phyloP scores from a whole-genome alignment of 1,140 invertebrate species.

The Watersipora subatra region DNA sequence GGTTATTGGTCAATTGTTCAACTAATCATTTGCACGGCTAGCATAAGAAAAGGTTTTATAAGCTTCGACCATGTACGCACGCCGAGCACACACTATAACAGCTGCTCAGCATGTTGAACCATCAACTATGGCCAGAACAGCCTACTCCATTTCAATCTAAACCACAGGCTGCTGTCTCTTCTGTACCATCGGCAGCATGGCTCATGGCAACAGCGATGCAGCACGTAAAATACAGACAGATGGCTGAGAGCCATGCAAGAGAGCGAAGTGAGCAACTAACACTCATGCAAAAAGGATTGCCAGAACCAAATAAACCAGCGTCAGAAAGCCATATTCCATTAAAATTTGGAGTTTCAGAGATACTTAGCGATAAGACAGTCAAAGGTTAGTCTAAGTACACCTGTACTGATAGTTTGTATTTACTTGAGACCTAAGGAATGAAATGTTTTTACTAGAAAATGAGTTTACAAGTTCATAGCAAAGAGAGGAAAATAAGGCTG shows the following conservation, averaged over 20 bases:
- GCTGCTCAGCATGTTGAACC: not conserved
- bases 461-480: not conserved
- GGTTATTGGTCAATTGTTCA: too few relatives aligned
- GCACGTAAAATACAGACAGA: not conserved
- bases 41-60: not conserved
- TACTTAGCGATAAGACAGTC: not conserved
- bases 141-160: too few relatives aligned
- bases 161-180: not conserved
- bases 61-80: not conserved
- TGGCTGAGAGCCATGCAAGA: not conserved
- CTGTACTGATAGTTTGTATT: not conserved
- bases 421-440: not conserved
- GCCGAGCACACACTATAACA: not conserved
- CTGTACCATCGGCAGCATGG: not conserved
- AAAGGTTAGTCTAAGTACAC: not conserved
- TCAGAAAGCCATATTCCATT: not conserved
- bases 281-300: not conserved
- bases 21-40: not conserved
- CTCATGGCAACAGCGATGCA: not conserved
- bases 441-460: not conserved
- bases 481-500: not conserved
- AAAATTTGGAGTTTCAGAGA: not conserved
- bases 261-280: not conserved
- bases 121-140: not conserved
- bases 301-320: too few relatives aligned